Base-by-base conservation (phyloP, 2,113 vertebrate species). In the Dromas ardeola region DNA sequence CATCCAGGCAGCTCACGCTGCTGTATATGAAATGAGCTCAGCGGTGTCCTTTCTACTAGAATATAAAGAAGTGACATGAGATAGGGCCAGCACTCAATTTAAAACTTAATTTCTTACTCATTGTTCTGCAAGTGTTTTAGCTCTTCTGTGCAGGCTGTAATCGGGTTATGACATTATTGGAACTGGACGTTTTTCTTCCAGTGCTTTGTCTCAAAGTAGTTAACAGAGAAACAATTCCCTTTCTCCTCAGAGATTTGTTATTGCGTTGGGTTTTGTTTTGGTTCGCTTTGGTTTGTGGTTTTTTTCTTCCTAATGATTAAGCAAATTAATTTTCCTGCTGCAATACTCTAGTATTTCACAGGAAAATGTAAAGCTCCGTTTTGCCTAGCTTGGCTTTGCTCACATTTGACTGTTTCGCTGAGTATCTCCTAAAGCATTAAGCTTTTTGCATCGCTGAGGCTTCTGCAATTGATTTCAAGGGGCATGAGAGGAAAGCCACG, bases 1-100 rank as follows among this genome's bases (percentile, higher is more conserved):
- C 96, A 91, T 83, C 90, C 94, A 95, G 97, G 97, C 97, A 96
- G 97, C 97, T 93, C 92, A 2, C n/a, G n/a, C 96, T 96, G 81
- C 97, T 85, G 63, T 55, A 95, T 87, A 81, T 12, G 91, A 21
- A 56, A 89, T 81, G 95, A 97, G 96, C 74, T 90, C 81, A 26
- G 96, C 90, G 6, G 25, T 96, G 88, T 97, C 97, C 95, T 94
- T 77, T 88, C 96, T 58, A 2, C 80, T 95, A 66, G 52, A 91
- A 43, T 78, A 94, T 67, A 83, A 91, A 93, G 88, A 55, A 96
- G 95, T 61, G 86, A 96, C 96, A 86, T 76, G 11, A 65, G 92
- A 89, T 85, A 96, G 88, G 96, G 81, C 88, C 77, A 52, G 89
- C 91, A 69, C 86, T 94, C 94, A 80, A 92, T 81, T 91, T 78